Evolutionary conservation across 2,113 vertebrate genomes (phyloP), one percentile per base, ranked within the genome.

Genomic region (Pachyramphus minor): DNA sequence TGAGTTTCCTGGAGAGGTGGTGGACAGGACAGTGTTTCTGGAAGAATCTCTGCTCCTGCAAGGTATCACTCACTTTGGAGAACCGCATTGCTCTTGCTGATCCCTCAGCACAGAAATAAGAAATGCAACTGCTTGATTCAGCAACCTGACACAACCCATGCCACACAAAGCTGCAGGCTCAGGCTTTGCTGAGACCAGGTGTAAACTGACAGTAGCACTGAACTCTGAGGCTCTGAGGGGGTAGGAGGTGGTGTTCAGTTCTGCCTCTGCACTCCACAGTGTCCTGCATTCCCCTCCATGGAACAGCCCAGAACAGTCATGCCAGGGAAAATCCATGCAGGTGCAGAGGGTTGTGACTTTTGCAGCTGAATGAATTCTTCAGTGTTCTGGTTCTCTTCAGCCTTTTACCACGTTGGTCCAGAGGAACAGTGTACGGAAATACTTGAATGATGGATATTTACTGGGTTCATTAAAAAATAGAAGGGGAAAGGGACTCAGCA

Each of bases 261-360:
- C 81, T 78, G 35, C 39, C 64, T 64, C 47, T 25, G 55, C 33
- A 10, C 10, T 35, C 9, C 53, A 49, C 8, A 23, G 52, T 19
- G 37, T 15, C 79, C 55, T 62, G 66, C 0, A 0, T 5, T 68
- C 64, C 12, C 22, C 33, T 23, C 4, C 3, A 0, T 17, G 44
- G 20, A 72, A 76, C 12, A 63, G 64, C 47, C 39, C 42, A 31
- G 25, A 75, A 21, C 35, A 79, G 44, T 17, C 1, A 1, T 35
- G n/a, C 30, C 28, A 27, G 33, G 42, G 47, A 90, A 75, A 59
- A 78, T 5, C 44, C 62, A 2, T 12, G 33, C 24, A 56, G 35
- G 30, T 35, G 37, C 28, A 69, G 27, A 80, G 16, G n/a, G 30
- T 33, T 47, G 56, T 53, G 76, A 59, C 41, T 92, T 69, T 2